Evolutionary conservation across 37 sponge, comb jelly and placozoan species (phyloP), one percentile per base, ranked within the genome.

Genomic region (Aplysina aerophoba): DNA sequence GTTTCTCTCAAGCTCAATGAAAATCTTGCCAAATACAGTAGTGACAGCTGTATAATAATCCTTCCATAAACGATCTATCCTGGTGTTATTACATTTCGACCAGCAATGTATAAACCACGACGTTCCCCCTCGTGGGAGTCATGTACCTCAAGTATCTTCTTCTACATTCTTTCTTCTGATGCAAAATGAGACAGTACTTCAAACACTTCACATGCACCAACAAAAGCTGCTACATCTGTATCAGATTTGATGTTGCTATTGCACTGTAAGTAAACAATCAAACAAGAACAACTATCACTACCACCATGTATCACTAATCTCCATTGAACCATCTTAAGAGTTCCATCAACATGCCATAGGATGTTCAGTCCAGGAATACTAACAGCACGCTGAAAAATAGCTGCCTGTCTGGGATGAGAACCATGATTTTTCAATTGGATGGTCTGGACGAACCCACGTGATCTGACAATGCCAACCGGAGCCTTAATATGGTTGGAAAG

Each of bases 31-130:
- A 73, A 55, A 85, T 19, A 13, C 59, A 15, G 24, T 31, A 2
- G 74, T 28, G 19, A 85, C 86, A 16, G 38, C 78, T 20, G 33
- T 55, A 30, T 57, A 73, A 36, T 55, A 60, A 38, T 85, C 86
- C 25, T 63, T 57, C 86, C 86, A 85, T n/a, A 85, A 60, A 4
- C 86, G 57, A 60, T 85, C 86, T 4, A 85, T 85, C n/a, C 86
- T 3, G 14, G 74, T 73, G 37, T 85, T 85, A 55, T 85, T 20
- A 85, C 86, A 44, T 80, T 85, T 59, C 57, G 21, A 38, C 79
- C 86, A 57, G 67, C 59, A 17, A 87, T 87, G 66, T 59, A 69
- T 14, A 69, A 81, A 35, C 34, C 88, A 15, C 82, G 4, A 8
- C 37, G 24, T 14, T 17, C 34, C 88, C 88, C 28, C 88, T 82